Evolutionary conservation across 1,140 invertebrate genomes (phyloP), one percentile per base, ranked within the genome.

Genomic region (Araneus ventricosus): DNA sequence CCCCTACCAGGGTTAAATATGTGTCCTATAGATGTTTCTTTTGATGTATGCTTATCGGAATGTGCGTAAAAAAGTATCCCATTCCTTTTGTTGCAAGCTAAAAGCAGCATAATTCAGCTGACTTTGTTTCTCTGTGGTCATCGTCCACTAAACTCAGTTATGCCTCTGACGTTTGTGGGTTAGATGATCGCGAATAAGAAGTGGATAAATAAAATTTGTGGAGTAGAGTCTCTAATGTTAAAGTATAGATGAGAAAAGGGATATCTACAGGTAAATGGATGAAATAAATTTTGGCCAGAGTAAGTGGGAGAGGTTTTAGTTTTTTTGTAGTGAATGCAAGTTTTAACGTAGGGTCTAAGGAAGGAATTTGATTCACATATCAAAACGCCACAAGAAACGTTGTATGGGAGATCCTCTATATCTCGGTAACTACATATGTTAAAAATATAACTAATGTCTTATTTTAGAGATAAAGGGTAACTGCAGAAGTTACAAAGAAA

Each of bases 1-100:
- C 70, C 24, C 61, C 20, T 61, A 70, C 30, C 27, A 57, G 70
- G 41, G 88, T 89, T 89, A 89, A 89, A 89, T 89, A 89, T 79
- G 88, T 79, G 88, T 75, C 45, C 45, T 17, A 52, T 14, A 75
- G 70, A 37, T 89, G 39, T 89, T 30, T 89, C 67, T 89, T 63
- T 52, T 89, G 67, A 89, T 89, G 37, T 89, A 70, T 75, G 37
- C 41, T 89, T 61, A 79, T 70, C 39, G 70, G 34, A n/a, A 79
- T 70, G 39, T 45, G 67, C 45, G 39, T 67, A 75, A 70, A 70
- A 45, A 89, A 17, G 30, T 67, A 52, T 67, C 86, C 34, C 70
- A 37, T 67, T 67, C 30, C 57, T 67, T 59, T 37, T 88, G 61
- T 88, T 88, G 24, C 67, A 22, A 34, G 37, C 84, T 85, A 85